Base-by-base conservation (phyloP, 2,888 invertebrate species). In the Cecidostiba fungosa region DNA sequence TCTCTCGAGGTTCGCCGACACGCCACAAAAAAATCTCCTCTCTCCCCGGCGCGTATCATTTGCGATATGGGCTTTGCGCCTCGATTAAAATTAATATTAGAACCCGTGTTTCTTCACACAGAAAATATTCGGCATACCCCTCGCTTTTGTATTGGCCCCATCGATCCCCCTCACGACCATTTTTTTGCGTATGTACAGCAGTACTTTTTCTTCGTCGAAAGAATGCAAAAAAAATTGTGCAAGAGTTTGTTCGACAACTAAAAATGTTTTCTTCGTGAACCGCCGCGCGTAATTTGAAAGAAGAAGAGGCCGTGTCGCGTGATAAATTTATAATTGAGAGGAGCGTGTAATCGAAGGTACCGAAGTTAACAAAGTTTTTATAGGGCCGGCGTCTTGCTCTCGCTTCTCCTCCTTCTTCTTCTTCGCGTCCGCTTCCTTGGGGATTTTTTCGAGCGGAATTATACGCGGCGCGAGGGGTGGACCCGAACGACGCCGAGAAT, bases 61-160 rank as follows among this genome's bases (percentile, higher is more conserved):
- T 88, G 88, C 85, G 78, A 79, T 87, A 87, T 88, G 87, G 89
- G 90, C 90, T 90, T 90, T 90, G 88, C 89, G 89, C 89, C 89
- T 89, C 90, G 90, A 92, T 91, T 92, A 92, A 92, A 92, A 91
- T 92, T 92, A 92, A 93, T 92, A 92, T 92, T 90, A 91, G 91
- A 89, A 91, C 89, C 89, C 91, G 90, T 91, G 92, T 91, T 92
- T 91, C 91, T 91, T 92, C 91, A 89, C 89, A 91, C 91, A 90
- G 92, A 92, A 92, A 92, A 91, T 91, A 90, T 92, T 91, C 90
- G 77, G 39, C 78, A 14, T 66, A 32, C 70, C 82, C 70, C 77
- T 12, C 82, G 26, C 16, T 82, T 81, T 84, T 82, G 84, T 54
- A 81, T 72, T 19, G 84, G 77, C 59, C 43, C 72, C 77, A 83